Base-by-base conservation (phyloP, 1,140 invertebrate genomes). In the Dinoponera quadriceps region DNA sequence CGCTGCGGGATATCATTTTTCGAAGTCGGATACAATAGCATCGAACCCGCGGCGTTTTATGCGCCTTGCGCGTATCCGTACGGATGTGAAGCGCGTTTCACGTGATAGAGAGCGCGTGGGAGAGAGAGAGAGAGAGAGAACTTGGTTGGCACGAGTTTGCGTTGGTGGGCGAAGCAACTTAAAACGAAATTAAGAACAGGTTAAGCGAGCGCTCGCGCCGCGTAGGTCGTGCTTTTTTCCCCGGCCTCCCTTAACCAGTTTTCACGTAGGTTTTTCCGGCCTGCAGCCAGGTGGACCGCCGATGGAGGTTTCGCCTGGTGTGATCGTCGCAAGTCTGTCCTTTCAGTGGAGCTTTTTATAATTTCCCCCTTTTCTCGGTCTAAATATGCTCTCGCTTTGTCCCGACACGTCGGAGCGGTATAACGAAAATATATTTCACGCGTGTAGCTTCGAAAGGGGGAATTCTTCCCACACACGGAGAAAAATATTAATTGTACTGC, bases 121-220 rank as follows among this genome's bases (percentile, higher is more conserved):
- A n/a, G n/a, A n/a, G n/a, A n/a, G n/a, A n/a, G n/a, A n/a, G n/a
- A n/a, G n/a, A 44, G 54, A 65, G 54, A 63, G 54, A 85, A 48
- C 25, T 51, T 54, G 48, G 85, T 72, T 74, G 59, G 48, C 48
- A 54, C 38, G 87, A 57, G 66, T 88, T 88, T 49, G 82, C 86
- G 83, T 85, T 78, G 85, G 87, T 85, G 65, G 75, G 78, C 54
- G 38, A 85, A 83, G 85, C 69, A 75, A 88, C 77, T 85, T 82
- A 33, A 44, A 27, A 66, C 62, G 48, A 69, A 80, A 85, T 88
- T 88, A 88, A 81, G 83, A 88, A 83, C 72, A 78, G 75, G 73
- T 85, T 86, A 68, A 83, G 74, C 48, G 51, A 83, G 55, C 83
- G 85, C 65, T 85, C 77, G 82, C 77, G 82, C 49, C 68, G 75